phyloP scores from a whole-genome alignment of 23 tunicate species.

The Ascidia mentula region DNA sequence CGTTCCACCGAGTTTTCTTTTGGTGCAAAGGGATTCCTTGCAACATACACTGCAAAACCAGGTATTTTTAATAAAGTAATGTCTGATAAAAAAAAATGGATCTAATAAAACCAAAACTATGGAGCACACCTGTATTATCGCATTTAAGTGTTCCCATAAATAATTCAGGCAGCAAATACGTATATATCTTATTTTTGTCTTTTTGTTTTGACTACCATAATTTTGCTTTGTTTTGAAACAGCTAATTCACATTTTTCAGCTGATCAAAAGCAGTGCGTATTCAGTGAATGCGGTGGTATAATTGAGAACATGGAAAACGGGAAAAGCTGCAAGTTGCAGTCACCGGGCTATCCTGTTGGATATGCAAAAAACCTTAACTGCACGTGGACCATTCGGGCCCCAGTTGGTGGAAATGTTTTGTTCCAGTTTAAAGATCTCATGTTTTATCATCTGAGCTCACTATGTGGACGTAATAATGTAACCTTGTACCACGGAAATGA shows the following conservation, averaged over 20 bases:
- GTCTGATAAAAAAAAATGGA: too few species aligned
- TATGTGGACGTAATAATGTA: conserved; percentile 34
- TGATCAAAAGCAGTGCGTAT: conserved; percentile 6
- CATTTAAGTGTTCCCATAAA: background rate
- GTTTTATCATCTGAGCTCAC: conserved; percentile 7
- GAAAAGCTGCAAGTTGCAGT: conserved; percentile 20
- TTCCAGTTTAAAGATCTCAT: conserved; percentile 21
- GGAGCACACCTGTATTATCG: background rate
- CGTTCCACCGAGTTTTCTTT: background rate
- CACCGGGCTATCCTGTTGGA: conserved; percentile 40
- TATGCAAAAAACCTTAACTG: conserved; percentile 33
- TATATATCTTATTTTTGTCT: background rate
- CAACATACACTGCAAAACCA: conserved; percentile 2
- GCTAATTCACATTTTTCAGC: too few species aligned
- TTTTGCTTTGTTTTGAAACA: too few species aligned
- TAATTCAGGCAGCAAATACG: background rate
- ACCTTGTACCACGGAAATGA: conserved; percentile 25
- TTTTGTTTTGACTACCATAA: too few species aligned
- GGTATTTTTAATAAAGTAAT: too few species aligned
- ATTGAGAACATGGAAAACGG: background rate
- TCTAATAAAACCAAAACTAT: background rate
- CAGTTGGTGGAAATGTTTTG: conserved; percentile 8
- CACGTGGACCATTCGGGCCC: conserved; percentile 37
- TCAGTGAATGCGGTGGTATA: conserved; percentile 31
- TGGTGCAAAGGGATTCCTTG: background rate